phyloP scores from a whole-genome alignment of 2,113 vertebrate genomes.

The Cacatua alba region DNA sequence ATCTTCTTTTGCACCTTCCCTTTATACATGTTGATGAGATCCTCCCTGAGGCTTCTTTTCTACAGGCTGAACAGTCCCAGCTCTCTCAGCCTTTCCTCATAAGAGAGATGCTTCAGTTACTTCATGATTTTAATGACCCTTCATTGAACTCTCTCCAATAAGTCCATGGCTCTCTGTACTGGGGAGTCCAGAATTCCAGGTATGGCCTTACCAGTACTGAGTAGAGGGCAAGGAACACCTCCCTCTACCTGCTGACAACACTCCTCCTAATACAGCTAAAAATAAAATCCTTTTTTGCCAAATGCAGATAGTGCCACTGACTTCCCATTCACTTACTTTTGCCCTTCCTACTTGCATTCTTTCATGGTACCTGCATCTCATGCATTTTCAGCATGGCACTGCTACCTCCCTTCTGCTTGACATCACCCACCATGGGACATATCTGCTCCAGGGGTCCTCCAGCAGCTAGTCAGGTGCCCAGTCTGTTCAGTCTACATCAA shows the following conservation, averaged over 20 bases:
- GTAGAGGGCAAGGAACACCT: neutral
- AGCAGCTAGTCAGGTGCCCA: neutral
- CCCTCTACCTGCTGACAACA: neutral
- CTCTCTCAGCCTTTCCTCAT: neutral
- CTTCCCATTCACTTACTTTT: neutral
- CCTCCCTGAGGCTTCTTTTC: neutral
- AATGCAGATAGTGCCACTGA: neutral
- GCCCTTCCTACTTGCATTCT: neutral
- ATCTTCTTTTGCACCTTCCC: neutral
- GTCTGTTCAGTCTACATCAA: neutral
- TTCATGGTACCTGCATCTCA: neutral
- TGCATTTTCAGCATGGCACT: neutral
- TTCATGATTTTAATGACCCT: neutral
- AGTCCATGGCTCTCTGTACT: neutral
- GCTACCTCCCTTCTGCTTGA: neutral
- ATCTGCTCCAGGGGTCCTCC: neutral
- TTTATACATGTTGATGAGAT: neutral
- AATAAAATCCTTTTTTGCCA: neutral
- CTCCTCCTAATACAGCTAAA: neutral
- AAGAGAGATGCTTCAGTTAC: neutral
- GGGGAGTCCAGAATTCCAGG: neutral
- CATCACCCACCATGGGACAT: too few species aligned
- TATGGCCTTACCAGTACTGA: neutral
- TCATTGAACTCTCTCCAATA: neutral
- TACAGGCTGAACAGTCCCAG: neutral